These are phyloP conservation scores for Bombus huntii DNA, from an alignment of 1,140 invertebrate genomes.

Conservation along the genomic window DNA sequence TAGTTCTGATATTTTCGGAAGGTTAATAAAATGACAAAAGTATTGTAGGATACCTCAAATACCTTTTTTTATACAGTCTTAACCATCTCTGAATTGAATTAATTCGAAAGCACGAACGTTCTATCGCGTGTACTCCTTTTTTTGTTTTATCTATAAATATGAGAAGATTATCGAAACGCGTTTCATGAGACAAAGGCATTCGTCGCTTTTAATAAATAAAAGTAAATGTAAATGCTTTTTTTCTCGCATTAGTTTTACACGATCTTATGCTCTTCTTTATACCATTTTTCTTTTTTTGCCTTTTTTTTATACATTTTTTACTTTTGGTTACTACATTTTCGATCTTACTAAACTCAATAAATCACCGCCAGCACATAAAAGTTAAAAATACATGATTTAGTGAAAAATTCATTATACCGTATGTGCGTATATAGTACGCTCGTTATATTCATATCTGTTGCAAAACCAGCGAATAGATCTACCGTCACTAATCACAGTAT, in stretches of 20 bases:
- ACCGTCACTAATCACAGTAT: slow-evolving; percentile 47
- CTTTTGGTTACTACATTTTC: slow-evolving; percentile 3
- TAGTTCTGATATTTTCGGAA: slow-evolving; percentile 21
- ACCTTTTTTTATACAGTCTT: slow-evolving; percentile 60
- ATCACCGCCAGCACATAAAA: slow-evolving; percentile 12
- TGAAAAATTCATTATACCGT: slow-evolving; percentile 46
- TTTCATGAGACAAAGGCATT: slow-evolving; percentile 38
- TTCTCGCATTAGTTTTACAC: slow-evolving; percentile 2
- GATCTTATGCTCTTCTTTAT: background rate
- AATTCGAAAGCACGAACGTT: slow-evolving; percentile 38
- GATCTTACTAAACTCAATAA: slow-evolving; percentile 30
- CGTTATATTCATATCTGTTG: slow-evolving; percentile 26
- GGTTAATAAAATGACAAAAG: slow-evolving; percentile 48
- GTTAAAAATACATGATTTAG: slow-evolving; percentile 46
- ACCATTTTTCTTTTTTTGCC: background rate
- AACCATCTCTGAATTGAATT: slow-evolving; percentile 41
- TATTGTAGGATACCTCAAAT: slow-evolving; percentile 26
- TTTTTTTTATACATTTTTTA: background rate
- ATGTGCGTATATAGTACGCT: slow-evolving; percentile 39
- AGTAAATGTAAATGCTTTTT: slow-evolving; percentile 42
- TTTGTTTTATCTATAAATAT: slow-evolving; percentile 41
- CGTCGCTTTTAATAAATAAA: slow-evolving; percentile 31
- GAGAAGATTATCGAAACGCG: slow-evolving; percentile 43
- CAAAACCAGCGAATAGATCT: slow-evolving; percentile 40
- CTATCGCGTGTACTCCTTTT: slow-evolving; percentile 9